phyloP scores from a whole-genome alignment of 1,140 invertebrate species.

The Drosophila trapezifrons region DNA sequence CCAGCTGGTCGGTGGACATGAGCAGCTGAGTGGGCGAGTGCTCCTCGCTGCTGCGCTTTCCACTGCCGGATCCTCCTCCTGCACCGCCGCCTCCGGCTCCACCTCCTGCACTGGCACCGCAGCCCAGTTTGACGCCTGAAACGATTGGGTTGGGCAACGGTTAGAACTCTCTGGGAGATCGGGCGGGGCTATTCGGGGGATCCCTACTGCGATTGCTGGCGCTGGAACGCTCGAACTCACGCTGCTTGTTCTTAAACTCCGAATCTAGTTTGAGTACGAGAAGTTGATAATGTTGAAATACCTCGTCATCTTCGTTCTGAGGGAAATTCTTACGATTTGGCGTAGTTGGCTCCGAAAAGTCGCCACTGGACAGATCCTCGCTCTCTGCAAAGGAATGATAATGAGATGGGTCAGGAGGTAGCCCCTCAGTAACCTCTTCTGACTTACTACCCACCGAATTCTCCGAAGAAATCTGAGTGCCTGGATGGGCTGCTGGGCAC shows the following conservation, averaged over 20 bases:
- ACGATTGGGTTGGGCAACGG: not conserved
- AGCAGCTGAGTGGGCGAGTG: constrained; percentile 68
- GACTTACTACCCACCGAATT: constrained; percentile 66
- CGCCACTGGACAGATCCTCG: constrained; percentile 82
- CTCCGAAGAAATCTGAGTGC: constrained; percentile 86
- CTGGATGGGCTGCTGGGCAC: constrained; percentile 89
- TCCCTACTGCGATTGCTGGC: constrained; percentile 67
- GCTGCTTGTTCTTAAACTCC: constrained; percentile 89
- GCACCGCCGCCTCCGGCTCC: constrained; percentile 8
- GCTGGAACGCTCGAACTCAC: constrained; percentile 88
- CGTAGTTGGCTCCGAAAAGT: constrained; percentile 79
- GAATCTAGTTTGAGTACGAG: constrained; percentile 88
- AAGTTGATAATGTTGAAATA: constrained; percentile 87
- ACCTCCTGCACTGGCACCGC: constrained; percentile 67
- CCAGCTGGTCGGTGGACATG: constrained; percentile 82
- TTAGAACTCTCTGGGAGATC: not conserved
- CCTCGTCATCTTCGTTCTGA: constrained; percentile 85
- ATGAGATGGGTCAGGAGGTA: not conserved
- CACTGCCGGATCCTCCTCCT: constrained; percentile 36
- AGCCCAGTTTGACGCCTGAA: constrained; percentile 59
- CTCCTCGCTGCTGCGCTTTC: constrained; percentile 71
- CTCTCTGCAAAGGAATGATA: constrained; percentile 66
- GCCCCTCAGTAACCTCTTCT: too few relatives aligned
- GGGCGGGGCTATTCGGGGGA: not conserved
- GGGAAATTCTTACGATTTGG: constrained; percentile 74